Conservation (phyloP, 2,113 vertebrate genomes). For the Excalfactoria chinensis region DNA sequence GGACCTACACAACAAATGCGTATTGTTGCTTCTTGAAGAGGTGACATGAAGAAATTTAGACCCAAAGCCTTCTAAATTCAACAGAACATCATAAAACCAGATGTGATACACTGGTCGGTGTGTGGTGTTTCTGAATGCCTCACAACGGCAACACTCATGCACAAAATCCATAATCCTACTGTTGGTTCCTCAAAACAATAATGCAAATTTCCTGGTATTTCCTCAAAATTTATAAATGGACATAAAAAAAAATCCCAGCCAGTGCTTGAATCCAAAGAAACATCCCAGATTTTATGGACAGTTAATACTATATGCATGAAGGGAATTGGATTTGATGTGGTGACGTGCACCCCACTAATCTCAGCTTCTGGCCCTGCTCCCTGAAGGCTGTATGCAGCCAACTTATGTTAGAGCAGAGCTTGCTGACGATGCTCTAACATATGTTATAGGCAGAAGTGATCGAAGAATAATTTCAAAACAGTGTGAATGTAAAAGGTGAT, state of each 20-base stretch:
- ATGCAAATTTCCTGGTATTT: slow-evolving; percentile 14
- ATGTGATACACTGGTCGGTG: background rate
- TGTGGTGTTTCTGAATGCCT: background rate
- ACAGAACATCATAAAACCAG: background rate
- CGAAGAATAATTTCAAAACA: background rate
- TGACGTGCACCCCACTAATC: background rate
- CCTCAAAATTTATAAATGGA: background rate
- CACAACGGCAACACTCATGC: background rate
- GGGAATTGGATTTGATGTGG: background rate
- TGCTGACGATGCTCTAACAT: background rate
- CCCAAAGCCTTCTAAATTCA: slow-evolving; percentile 7
- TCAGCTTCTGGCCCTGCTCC: background rate
- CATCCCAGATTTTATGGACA: background rate
- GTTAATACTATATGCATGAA: background rate
- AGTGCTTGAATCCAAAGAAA: slow-evolving; percentile 47
- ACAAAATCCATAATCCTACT: background rate
- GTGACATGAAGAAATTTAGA: background rate
- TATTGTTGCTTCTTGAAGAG: background rate
- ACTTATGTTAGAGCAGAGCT: background rate
- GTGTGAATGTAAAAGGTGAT: background rate
- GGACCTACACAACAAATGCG: background rate
- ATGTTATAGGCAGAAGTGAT: background rate
- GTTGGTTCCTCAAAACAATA: background rate
- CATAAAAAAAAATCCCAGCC: background rate
- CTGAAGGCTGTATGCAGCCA: background rate